Evolutionary conservation across 2,113 vertebrate genomes (phyloP).

Genomic region (Rhegmatorhina hoffmannsi): DNA sequence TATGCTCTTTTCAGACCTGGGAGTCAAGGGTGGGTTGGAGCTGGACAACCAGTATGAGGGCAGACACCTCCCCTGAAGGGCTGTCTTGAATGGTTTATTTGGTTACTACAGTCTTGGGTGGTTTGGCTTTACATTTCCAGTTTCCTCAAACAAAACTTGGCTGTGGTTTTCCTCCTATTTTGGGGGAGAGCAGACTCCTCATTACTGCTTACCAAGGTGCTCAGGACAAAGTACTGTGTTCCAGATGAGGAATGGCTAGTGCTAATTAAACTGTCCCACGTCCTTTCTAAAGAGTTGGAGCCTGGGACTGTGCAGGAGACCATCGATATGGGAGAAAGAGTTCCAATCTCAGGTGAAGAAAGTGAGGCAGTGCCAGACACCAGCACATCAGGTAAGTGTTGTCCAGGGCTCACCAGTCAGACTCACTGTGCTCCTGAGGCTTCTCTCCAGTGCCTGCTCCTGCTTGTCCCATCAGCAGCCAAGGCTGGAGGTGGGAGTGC

Average conservation of each 20-base stretch:
- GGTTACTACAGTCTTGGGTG: too few relatives aligned
- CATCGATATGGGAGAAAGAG: fast-evolving
- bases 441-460: not conserved
- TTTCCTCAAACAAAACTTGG: too few relatives aligned
- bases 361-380: not conserved
- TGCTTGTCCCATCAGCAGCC: not conserved
- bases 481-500: not conserved
- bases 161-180: not conserved
- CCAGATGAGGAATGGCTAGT: not conserved
- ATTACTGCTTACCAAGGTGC: too few relatives aligned
- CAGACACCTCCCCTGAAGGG: not conserved
- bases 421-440: not conserved
- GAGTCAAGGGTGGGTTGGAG: not conserved
- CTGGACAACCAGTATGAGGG: not conserved
- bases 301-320: fast-evolving
- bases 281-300: not conserved
- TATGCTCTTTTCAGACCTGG: not conserved
- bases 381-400: not conserved
- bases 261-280: fast-evolving
- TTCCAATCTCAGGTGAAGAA: not conserved
- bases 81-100: too few relatives aligned
- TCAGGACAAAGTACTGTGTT: fast-evolving
- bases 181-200: fast-evolving
- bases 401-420: not conserved
- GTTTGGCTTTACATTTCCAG: too few relatives aligned